phyloP scores from a whole-genome alignment of 2,113 vertebrate species.

The Lophochroa leadbeateri region DNA sequence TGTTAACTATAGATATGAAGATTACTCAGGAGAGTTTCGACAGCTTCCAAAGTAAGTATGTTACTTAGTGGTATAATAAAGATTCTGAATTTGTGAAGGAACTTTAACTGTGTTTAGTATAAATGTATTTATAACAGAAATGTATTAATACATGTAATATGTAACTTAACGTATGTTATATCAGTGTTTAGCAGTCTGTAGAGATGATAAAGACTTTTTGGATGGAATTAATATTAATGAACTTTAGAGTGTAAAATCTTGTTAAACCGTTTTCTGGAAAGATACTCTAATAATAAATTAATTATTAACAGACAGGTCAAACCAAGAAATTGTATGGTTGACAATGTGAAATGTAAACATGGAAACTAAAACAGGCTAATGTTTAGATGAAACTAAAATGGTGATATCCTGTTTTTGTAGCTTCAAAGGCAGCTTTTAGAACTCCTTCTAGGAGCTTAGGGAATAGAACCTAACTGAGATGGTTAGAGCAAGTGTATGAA shows the following conservation, averaged over 20 bases:
- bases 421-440: conserved; percentile 16
- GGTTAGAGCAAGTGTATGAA: background rate
- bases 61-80: background rate
- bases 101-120: background rate
- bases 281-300: background rate
- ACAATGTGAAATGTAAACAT: background rate
- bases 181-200: background rate
- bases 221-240: background rate
- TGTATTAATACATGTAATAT: background rate
- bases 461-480: background rate
- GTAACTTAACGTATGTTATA: background rate
- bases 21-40: conserved; percentile 95
- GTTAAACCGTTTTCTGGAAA: background rate
- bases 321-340: background rate
- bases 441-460: background rate
- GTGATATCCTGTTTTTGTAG: background rate
- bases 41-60: conserved; percentile 91
- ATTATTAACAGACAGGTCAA: background rate
- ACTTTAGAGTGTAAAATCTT: background rate
- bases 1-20: conserved; percentile 95
- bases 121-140: background rate
- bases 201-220: background rate
- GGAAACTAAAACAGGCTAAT: background rate
- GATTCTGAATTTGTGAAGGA: background rate
- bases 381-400: conserved; percentile 10